Evolutionary conservation across 2,113 vertebrate genomes (phyloP), one percentile per base, ranked within the genome.

Genomic region (Arizona elegans): DNA sequence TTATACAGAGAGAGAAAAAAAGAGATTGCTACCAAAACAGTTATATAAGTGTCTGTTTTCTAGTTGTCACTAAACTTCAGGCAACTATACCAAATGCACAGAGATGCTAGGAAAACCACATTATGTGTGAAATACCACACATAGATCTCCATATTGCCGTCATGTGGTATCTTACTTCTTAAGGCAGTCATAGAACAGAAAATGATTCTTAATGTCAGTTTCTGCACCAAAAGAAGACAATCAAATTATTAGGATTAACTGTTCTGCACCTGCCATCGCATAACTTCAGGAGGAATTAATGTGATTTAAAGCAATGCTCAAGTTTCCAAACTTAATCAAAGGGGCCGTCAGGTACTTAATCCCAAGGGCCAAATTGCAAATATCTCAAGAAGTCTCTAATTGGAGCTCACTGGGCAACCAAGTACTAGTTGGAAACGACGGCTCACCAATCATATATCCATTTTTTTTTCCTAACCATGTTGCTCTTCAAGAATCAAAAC

Each of bases 141-240:
- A 0, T 0, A 85, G 65, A 86, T 86, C 59, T 2, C 58, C 13
- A 29, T 0, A 12, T 90, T 33, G 43, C 19, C 0, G 0, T 21
- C 53, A 33, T 50, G 33, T 81, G 75, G 17, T 43, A 81, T 7
- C 0, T 1, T 75, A 17, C 65, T 0, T 0, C 26, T 1, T 2
- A 43, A 65, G 5, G 1, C 59, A 13, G 24, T 33, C 58, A n/a
- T n/a, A 50, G 55, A 54, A 0, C 1, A 81, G 75, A 81, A 81
- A 81, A 81, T 81, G 17, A 43, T 62, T 53, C 24, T 23, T 91
- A 88, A 17, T 33, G 50, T 54, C 21, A 33, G n/a, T 86, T 87
- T 93, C 56, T 8, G n/a, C 13, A 59, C 58, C 43, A 62, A 59
- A 33, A 54, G 8, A 50, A 70, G 54, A 89, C 70, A 87, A 59